Evolutionary conservation across 2,797 vertebrate species (phyloP), one percentile per base, ranked within the genome.

Genomic region (Sebastes steindachneri): DNA sequence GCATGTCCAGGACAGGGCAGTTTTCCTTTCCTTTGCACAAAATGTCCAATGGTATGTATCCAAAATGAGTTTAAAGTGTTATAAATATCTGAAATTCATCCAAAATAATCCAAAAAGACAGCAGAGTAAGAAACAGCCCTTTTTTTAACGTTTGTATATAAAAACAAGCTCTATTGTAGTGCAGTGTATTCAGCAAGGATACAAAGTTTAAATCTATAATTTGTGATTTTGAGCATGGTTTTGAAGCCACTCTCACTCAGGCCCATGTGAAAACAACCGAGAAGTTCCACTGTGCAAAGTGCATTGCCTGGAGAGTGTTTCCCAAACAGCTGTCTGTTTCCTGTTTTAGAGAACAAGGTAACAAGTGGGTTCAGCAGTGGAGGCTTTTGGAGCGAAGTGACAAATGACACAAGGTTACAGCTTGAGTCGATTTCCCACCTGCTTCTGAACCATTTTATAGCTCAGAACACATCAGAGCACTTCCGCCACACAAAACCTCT

Each of bases 371-470:
- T 75, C 55, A 60, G 77, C 23, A 31, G 74, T 14, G 21, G 15
- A 79, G 63, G 65, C 55, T 82, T 80, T 76, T 64, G 84, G 68
- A 71, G 41, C 68, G 51, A 77, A 62, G 59, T 83, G 86, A 90
- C 64, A 85, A 86, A 84, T 88, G 80, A 79, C 79, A 83, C 55
- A 62, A 78, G 87, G 62, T 73, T 78, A 85, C 67, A 83, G 75
- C 83, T 73, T 77, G 29, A 83, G 78, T 86, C 79, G 71, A 86
- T 91, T 90, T 86, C 25, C 72, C 76, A 81, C 71, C 74, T 86
- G 69, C 77, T 72, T 76, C 77, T 14, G 53, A 75, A 65, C 17
- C 35, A 28, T 82, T 80, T 73, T 68, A 58, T 54, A 70, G 23
- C 60, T 73, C 26, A 55, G 23, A 78, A 60, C 37, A 60, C 70